These are phyloP conservation scores for Onthophagus sagittarius DNA, from an alignment of 2,888 invertebrate species.

Conservation along the genomic window DNA sequence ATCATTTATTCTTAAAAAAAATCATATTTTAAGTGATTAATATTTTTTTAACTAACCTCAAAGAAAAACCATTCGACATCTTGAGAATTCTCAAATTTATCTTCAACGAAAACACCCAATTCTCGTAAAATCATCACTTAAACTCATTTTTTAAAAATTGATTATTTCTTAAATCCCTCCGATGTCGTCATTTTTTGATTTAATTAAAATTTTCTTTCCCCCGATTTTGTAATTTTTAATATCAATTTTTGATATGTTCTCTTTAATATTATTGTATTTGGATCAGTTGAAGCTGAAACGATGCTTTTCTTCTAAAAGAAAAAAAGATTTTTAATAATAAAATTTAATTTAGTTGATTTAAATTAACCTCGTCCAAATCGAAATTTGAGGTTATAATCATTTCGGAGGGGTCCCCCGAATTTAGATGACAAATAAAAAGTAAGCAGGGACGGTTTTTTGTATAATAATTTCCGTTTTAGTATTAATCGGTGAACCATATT, in stretches of 20 bases:
- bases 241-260: constrained; percentile 53
- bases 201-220: constrained; percentile 53
- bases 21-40: constrained; percentile 13
- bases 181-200: constrained; percentile 41
- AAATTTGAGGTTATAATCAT: constrained; percentile 75
- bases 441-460: constrained; percentile 69
- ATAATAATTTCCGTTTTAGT: constrained; percentile 78
- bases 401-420: constrained; percentile 62
- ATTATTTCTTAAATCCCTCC: constrained; percentile 34
- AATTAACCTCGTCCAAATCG: constrained; percentile 74
- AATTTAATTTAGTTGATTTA: not conserved
- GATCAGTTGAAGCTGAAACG: constrained; percentile 73
- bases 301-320: constrained; percentile 72
- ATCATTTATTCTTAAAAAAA: constrained; percentile 54
- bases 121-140: constrained; percentile 57
- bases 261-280: constrained; percentile 65
- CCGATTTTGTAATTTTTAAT: constrained; percentile 52
- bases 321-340: constrained; percentile 18
- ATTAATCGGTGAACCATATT: constrained; percentile 66
- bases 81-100: constrained; percentile 63
- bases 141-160: constrained; percentile 48
- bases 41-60: constrained; percentile 44
- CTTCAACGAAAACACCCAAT: constrained; percentile 60
- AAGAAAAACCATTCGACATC: constrained; percentile 80
- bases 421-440: constrained; percentile 78